Percentiles rank a stretch among this genome's conserved stretches.
Evolutionary conservation across 2,888 invertebrate genomes (phyloP).

Genomic region (Agelastica alni): DNA sequence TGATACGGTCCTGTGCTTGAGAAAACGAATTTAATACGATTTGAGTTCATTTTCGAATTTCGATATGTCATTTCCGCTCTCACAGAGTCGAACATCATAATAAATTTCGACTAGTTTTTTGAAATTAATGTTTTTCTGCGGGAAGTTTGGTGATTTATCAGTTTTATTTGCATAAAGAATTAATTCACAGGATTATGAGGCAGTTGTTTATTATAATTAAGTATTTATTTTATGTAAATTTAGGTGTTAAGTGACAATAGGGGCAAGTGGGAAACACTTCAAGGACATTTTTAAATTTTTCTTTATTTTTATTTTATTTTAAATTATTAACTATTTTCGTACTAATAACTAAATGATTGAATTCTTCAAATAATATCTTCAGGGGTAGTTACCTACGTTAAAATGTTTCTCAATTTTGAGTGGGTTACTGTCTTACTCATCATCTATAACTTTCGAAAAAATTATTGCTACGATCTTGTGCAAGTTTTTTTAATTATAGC

Average conservation of each 20-base stretch:
- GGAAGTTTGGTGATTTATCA: conserved; percentile 26
- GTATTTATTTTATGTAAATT: not conserved
- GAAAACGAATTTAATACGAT: conserved; percentile 3
- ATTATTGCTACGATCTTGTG: no score
- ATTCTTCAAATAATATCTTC: no score
- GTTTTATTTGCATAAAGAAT: conserved; percentile 19
- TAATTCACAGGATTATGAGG: conserved; percentile 1
- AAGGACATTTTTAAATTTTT: no score
- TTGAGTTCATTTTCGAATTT: not conserved
- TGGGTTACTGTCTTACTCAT: no score
- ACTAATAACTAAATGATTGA: no score
- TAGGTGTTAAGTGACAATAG: no score
- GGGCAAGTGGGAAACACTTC: not conserved
- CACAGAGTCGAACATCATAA: conserved; percentile 8
- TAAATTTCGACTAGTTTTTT: conserved; percentile 17
- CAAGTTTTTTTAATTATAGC: no score
- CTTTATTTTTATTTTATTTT: no score
- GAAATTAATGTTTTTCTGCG: conserved; percentile 6
- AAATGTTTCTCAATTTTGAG: no score
- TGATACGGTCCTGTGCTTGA: conserved; percentile 10
- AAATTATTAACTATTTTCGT: no score
- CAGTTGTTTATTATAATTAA: conserved; percentile 3
- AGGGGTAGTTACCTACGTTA: no score
- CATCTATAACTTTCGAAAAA: no score
- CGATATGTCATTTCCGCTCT: conserved; percentile 17